Conservation (phyloP, 2,797 vertebrate genomes). For the Adrianichthys oophorus region DNA sequence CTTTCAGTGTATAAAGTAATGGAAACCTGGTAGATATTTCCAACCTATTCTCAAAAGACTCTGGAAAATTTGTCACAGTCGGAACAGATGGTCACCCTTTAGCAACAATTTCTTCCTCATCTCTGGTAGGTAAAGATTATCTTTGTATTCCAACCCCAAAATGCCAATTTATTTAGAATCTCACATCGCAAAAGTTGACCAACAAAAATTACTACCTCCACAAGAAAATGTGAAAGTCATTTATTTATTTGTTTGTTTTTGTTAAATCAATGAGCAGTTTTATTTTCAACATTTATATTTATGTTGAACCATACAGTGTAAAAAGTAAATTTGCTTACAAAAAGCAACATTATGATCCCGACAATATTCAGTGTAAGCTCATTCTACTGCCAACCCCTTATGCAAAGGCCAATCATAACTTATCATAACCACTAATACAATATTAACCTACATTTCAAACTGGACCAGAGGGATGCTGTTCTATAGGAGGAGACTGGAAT, state of each 20-base stretch:
- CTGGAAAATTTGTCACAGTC: too few relatives aligned
- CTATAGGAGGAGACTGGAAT: conserved; percentile 23
- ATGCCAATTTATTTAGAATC: too few relatives aligned
- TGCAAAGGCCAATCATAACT: conserved; percentile 19
- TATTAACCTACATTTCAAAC: conserved; percentile 70
- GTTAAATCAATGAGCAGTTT: neutral
- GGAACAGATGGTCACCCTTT: too few relatives aligned
- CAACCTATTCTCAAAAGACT: too few relatives aligned
- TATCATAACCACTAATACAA: conserved; percentile 53
- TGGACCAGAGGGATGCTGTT: conserved; percentile 17
- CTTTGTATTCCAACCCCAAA: too few relatives aligned
- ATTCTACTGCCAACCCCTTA: conserved; percentile 6
- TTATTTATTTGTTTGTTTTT: neutral
- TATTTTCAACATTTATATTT: neutral
- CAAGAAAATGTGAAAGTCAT: too few relatives aligned
- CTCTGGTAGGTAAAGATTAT: too few relatives aligned
- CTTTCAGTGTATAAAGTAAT: too few relatives aligned
- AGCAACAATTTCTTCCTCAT: too few relatives aligned
- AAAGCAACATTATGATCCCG: neutral
- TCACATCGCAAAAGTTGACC: too few relatives aligned
- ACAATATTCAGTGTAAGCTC: conserved; percentile 5
- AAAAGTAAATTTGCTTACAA: neutral
- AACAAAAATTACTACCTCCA: too few relatives aligned
- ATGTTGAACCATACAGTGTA: neutral
- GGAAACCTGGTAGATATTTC: too few relatives aligned